A percentile compares a stretch with the other conserved stretches of the same genome.
phyloP scores from a whole-genome alignment of 2,797 vertebrate genomes.

The Pelochelys cantorii region DNA sequence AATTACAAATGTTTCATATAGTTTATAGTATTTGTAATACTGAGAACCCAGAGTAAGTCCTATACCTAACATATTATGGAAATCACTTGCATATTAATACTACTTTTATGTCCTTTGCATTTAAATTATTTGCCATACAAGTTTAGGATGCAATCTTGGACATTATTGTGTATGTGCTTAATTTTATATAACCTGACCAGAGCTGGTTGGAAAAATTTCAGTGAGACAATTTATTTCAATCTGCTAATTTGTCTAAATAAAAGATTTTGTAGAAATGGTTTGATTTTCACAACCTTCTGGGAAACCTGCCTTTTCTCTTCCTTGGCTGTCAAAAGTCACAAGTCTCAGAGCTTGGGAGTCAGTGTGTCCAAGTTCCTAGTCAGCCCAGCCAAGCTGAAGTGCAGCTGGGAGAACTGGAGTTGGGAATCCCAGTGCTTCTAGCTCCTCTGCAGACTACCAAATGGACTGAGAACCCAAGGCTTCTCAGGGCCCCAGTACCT shows the following conservation, averaged over 20 bases:
- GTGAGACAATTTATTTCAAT: not conserved
- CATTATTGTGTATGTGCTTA: not conserved
- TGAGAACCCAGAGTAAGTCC: not conserved
- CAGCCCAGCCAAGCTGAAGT: no score
- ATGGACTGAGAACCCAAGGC: not conserved
- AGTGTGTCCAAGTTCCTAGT: no score
- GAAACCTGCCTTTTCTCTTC: not conserved
- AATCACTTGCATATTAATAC: not conserved
- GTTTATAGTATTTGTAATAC: not conserved
- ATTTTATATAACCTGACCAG: not conserved
- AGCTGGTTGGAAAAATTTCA: not conserved
- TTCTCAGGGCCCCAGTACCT: not conserved
- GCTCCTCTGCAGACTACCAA: not conserved
- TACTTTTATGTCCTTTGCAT: not conserved
- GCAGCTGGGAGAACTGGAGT: no score
- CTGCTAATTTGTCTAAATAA: not conserved
- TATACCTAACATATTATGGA: not conserved
- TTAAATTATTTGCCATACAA: not conserved
- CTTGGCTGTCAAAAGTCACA: no score
- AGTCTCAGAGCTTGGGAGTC: no score
- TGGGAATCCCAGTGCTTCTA: no score
- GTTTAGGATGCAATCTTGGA: rapidly evolving
- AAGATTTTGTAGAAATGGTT: not conserved
- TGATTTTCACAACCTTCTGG: not conserved
- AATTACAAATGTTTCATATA: not conserved